Evolutionary conservation across 1,140 invertebrate species (phyloP).

Genomic region (Lepidurus couesii): DNA sequence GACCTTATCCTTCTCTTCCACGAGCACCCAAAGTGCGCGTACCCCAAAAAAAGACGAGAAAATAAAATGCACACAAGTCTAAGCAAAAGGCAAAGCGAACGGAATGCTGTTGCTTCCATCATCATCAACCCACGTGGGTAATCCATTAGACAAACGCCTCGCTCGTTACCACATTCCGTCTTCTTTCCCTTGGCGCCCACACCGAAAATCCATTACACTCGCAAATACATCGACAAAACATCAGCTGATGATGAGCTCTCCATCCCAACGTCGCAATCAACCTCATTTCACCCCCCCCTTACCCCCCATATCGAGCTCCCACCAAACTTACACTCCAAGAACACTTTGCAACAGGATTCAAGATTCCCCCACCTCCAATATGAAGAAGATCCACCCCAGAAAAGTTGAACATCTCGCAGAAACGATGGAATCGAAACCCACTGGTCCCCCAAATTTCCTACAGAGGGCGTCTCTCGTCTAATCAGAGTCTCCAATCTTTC

Average conservation of each 20-base stretch:
- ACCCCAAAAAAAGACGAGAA: neutral
- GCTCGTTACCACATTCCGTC: slow-evolving; percentile 20
- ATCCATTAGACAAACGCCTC: slow-evolving; percentile 19
- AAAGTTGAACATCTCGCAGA: too few species aligned
- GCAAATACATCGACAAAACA: slow-evolving; percentile 19
- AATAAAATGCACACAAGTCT: neutral
- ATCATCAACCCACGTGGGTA: slow-evolving; percentile 21
- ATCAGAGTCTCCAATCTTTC: neutral
- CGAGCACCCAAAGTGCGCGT: neutral
- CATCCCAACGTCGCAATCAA: neutral
- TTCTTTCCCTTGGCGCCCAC: slow-evolving; percentile 20
- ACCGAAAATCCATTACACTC: slow-evolving; percentile 19
- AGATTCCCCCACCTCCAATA: too few species aligned
- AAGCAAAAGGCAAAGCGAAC: neutral
- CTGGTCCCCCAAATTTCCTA: too few species aligned
- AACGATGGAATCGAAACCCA: too few species aligned
- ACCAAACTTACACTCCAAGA: too few species aligned
- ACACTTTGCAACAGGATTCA: too few species aligned
- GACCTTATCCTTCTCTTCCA: neutral
- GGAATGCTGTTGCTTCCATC: slow-evolving; percentile 21
- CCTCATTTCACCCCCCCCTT: neutral
- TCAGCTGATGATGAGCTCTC: slow-evolving; percentile 10
- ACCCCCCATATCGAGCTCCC: neutral
- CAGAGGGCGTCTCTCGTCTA: too few species aligned
- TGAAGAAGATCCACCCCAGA: too few species aligned